Percentiles rank a stretch among this genome's conserved stretches.
These are phyloP conservation scores for Leptinotarsa texana DNA, from an alignment of 1,140 invertebrate genomes.

Conservation along the genomic window DNA sequence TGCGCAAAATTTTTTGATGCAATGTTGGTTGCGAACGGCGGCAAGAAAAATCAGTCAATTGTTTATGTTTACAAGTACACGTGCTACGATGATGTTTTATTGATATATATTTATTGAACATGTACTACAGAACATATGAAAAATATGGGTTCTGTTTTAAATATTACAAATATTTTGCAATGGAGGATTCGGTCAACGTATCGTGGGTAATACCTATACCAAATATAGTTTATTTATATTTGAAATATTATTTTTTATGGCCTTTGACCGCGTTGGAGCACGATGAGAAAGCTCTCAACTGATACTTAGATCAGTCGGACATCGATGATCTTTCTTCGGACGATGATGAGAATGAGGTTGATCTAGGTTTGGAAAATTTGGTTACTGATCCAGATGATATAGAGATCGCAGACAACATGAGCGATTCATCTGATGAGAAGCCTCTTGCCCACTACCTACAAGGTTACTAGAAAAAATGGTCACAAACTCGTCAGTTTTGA, in stretches of 20 bases:
- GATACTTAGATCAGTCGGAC: constrained; percentile 16
- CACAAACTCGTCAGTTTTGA: constrained; percentile 15
- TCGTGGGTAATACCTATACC: background rate
- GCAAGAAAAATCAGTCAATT: background rate
- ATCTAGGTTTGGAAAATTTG: background rate
- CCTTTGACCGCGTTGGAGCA: constrained; percentile 24
- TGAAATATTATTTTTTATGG: constrained; percentile 12
- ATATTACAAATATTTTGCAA: constrained; percentile 1
- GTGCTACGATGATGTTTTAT: constrained; percentile 1
- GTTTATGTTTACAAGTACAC: background rate
- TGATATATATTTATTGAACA: background rate
- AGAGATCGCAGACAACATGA: constrained; percentile 22
- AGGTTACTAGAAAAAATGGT: constrained; percentile 18
- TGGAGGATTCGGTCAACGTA: background rate
- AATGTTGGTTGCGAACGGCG: background rate
- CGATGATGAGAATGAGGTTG: background rate
- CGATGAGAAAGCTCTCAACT: constrained; percentile 13
- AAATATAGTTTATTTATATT: background rate
- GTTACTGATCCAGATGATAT: constrained; percentile 8
- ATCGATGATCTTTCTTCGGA: constrained; percentile 12
- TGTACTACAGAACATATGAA: background rate
- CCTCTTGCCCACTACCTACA: constrained; percentile 22
- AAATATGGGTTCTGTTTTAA: background rate
- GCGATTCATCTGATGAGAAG: constrained; percentile 24
- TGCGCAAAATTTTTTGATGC: background rate